Percentiles rank a stretch among this genome's conserved stretches.
Conservation (phyloP, 2,797 vertebrate genomes). For the Sebastes aleutianus region DNA sequence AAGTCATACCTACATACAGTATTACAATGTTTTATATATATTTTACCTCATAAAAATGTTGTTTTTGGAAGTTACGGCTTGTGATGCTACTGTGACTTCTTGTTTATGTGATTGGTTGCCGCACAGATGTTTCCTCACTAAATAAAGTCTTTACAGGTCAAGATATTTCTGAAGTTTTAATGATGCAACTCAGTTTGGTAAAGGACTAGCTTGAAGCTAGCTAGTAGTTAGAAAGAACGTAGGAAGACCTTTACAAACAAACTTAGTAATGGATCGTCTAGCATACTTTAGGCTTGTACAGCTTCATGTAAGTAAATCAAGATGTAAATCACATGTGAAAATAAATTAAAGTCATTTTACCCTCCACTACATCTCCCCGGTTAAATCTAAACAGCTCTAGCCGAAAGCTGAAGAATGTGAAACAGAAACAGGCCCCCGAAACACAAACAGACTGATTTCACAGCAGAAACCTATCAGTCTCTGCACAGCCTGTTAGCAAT, state of each 20-base stretch:
- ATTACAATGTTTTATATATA: background rate
- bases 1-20: background rate
- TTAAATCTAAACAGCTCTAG: slow-evolving; percentile 18
- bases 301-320: background rate
- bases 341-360: slow-evolving; percentile 7
- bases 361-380: slow-evolving; percentile 8
- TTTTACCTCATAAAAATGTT: background rate
- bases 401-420: slow-evolving; percentile 60
- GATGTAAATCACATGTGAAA: background rate
- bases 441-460: slow-evolving; percentile 68
- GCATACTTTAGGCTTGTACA: background rate
- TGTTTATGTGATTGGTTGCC: background rate
- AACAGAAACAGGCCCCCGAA: slow-evolving; percentile 57
- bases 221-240: background rate
- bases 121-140: background rate
- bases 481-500: slow-evolving; percentile 45
- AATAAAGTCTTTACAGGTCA: background rate
- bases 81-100: background rate
- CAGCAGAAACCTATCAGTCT: slow-evolving; percentile 46
- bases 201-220: background rate
- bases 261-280: background rate
- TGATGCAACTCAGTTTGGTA: background rate
- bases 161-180: background rate
- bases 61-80: background rate
- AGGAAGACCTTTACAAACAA: background rate